These are phyloP conservation scores for Phoenicopterus ruber DNA, from an alignment of 2,113 vertebrate species.

Conservation along the genomic window DNA sequence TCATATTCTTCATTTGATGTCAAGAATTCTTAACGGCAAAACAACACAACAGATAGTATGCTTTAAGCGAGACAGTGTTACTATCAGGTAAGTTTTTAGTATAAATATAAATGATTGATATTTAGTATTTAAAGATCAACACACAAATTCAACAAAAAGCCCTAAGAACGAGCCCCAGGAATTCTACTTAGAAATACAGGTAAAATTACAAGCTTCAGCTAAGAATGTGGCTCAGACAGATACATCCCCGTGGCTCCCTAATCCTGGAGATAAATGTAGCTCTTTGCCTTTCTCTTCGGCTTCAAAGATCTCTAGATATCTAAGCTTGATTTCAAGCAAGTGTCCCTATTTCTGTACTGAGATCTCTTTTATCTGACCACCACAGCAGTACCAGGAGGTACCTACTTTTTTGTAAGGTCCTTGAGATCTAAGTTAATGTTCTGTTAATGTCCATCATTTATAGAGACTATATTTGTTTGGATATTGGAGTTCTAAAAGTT, in stretches of 20 bases:
- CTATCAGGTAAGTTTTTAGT: background rate
- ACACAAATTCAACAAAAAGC: background rate
- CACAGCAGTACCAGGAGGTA: background rate
- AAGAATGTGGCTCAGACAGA: background rate
- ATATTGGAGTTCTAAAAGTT: background rate
- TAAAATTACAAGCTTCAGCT: background rate
- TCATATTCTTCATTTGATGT: background rate
- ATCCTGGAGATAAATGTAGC: background rate
- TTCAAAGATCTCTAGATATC: background rate
- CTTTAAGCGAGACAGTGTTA: background rate
- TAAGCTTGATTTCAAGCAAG: background rate
- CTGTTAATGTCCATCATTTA: background rate
- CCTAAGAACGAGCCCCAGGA: background rate
- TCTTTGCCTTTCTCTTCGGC: background rate
- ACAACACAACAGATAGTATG: background rate
- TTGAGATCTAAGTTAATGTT: background rate
- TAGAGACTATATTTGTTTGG: background rate
- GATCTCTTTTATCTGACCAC: background rate
- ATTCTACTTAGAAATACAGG: background rate
- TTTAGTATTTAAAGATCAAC: background rate
- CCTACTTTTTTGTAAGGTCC: background rate
- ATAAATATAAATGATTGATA: background rate
- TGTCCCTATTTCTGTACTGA: background rate
- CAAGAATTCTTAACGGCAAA: background rate
- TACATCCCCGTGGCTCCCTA: background rate